Evolutionary conservation across 2,888 invertebrate genomes (phyloP).

Genomic region (Rhyacophila evoluta): DNA sequence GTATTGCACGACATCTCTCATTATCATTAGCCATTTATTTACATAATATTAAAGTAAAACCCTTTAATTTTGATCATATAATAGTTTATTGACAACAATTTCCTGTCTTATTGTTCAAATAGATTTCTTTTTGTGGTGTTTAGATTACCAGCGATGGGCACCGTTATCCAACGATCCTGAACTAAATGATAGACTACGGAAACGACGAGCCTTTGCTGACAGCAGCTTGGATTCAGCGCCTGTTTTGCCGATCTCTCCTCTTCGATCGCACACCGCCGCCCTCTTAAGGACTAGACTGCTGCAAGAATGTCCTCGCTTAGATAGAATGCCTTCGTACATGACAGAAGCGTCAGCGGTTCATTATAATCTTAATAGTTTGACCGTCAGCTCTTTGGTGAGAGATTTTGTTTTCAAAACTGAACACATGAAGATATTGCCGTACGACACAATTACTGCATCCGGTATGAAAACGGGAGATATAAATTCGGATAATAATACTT

Average conservation of each 20-base stretch:
- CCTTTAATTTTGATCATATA: too few species aligned
- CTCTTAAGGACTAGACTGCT: slow-evolving; percentile 46
- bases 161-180: slow-evolving; percentile 60
- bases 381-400: slow-evolving; percentile 50
- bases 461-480: background rate
- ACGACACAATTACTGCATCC: background rate
- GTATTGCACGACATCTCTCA: too few species aligned
- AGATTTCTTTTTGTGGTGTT: too few species aligned
- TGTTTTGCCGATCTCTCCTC: slow-evolving; percentile 54
- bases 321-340: slow-evolving; percentile 13
- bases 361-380: slow-evolving; percentile 47
- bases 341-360: background rate
- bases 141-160: slow-evolving; percentile 52
- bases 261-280: slow-evolving; percentile 50
- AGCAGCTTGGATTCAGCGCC: slow-evolving; percentile 63
- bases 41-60: too few species aligned
- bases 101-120: too few species aligned
- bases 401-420: slow-evolving; percentile 50
- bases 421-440: slow-evolving; percentile 36
- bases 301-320: slow-evolving; percentile 41
- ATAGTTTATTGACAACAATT: too few species aligned
- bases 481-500: background rate
- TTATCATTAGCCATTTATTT: too few species aligned
- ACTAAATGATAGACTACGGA: slow-evolving; percentile 72
- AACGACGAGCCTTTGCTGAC: slow-evolving; percentile 66